Base-by-base conservation (phyloP, 2,888 invertebrate genomes). In the Tryphoninae sp. region DNA sequence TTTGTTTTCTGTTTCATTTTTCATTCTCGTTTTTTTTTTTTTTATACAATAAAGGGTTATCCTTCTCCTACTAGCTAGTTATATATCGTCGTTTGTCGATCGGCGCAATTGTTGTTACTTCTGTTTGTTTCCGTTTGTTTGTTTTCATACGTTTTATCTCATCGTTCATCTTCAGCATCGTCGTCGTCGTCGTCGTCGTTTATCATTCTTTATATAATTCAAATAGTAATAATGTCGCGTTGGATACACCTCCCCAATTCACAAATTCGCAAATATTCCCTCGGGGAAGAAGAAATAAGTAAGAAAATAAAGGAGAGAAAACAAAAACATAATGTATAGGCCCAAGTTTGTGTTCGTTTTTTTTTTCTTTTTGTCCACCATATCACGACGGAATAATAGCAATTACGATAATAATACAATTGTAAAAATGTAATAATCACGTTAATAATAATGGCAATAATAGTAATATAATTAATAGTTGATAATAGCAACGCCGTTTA, bases 31-130 rank as follows among this genome's bases (percentile, higher is more conserved):
- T 19, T 53, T 79, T 69, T 45, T 78, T 69, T 45, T 74, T 85
- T 90, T 89, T 90, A 90, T 90, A 90, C 90, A 90, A 90, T 89
- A 89, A 90, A 89, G 86, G 87, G 86, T 89, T 89, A 89, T 90
- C 81, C 68, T 77, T 72, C 73, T 85, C 80, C 80, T 85, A 84
- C 83, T 76, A 73, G 77, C 83, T 83, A 84, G 53, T 84, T 82
- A 84, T 81, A 78, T 79, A 84, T 84, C 85, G 79, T 83, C 80
- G 80, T 72, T 79, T 78, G 23, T 80, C 78, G 77, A 83, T 85
- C 83, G 79, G 76, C 81, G 82, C 73, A 80, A 80, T 78, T 72
- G 72, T 76, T 79, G 73, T 82, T 64, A 61, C 73, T 53, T 58
- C 22, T 58, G 26, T 62, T 67, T 65, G 26, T 73, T 61, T 72